phyloP scores from a whole-genome alignment of 2,797 vertebrate species.

The Champsocephalus esox region DNA sequence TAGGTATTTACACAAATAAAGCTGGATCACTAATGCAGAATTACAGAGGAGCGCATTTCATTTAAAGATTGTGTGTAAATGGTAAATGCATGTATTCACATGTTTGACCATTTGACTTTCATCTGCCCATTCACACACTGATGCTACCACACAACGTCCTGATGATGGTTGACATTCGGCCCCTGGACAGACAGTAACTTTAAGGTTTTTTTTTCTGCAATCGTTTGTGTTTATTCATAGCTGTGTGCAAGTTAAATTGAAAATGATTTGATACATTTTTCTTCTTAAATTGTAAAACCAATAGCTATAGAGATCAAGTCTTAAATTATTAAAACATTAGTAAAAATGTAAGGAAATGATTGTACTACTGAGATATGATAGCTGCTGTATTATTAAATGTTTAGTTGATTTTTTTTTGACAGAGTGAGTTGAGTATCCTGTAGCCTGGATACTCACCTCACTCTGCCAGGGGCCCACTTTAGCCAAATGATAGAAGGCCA shows the following conservation, averaged over 20 bases:
- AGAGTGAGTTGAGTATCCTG: too few species aligned
- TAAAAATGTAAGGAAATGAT: constrained; percentile 35
- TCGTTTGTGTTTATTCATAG: constrained; percentile 64
- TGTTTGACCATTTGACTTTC: background rate
- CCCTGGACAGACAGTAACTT: too few species aligned
- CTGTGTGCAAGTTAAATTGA: constrained; percentile 49
- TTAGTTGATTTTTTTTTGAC: constrained; percentile 41
- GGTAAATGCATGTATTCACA: background rate
- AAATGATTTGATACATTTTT: constrained; percentile 49
- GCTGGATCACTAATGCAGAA: constrained; percentile 54
- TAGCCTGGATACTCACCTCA: too few species aligned
- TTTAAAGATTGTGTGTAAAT: background rate
- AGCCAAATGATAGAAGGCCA: too few species aligned
- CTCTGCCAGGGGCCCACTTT: too few species aligned
- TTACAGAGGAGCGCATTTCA: constrained; percentile 2
- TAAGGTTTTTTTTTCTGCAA: constrained; percentile 34
- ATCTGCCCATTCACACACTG: background rate
- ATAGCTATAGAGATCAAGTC: constrained; percentile 55
- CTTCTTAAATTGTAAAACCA: constrained; percentile 42
- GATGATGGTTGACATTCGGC: background rate
- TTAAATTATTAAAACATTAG: constrained; percentile 42
- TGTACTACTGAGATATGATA: constrained; percentile 46
- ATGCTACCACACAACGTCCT: background rate
- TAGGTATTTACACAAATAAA: constrained; percentile 81
- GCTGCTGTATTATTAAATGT: constrained; percentile 38